Evolutionary conservation across 1,140 invertebrate genomes (phyloP).

Genomic region (Drosophila auraria): DNA sequence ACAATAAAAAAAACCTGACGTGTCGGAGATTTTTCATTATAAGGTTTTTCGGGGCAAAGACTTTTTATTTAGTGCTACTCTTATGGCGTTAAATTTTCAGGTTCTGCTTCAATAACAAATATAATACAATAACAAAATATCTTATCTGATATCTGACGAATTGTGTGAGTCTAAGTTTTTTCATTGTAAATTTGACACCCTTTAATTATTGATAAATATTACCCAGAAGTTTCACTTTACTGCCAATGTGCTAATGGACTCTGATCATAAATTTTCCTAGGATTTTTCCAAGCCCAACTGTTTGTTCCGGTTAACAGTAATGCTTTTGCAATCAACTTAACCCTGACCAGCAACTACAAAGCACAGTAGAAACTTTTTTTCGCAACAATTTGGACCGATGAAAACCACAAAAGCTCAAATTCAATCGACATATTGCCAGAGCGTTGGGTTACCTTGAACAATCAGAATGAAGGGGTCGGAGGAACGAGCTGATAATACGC

Average conservation of each 20-base stretch:
- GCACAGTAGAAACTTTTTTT: slow-evolving; percentile 12
- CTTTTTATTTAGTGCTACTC: too few species aligned
- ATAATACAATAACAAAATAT: too few species aligned
- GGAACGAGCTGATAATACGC: slow-evolving; percentile 33
- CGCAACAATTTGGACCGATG: slow-evolving; percentile 31
- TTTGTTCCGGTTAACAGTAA: slow-evolving; percentile 16
- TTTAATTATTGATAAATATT: too few species aligned
- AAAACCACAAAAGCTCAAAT: slow-evolving; percentile 44
- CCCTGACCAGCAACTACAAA: slow-evolving; percentile 31
- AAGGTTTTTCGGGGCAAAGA: background rate
- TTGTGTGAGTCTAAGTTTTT: background rate
- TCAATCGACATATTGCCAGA: slow-evolving; percentile 46
- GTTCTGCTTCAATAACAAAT: too few species aligned
- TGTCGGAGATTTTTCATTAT: background rate
- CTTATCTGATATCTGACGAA: background rate
- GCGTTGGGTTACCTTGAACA: slow-evolving; percentile 41
- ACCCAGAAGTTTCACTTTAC: slow-evolving; percentile 6
- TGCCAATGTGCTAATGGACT: slow-evolving; percentile 21
- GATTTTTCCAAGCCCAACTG: slow-evolving; percentile 5
- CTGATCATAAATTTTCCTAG: background rate
- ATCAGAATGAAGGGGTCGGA: slow-evolving; percentile 26
- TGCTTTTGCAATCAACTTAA: slow-evolving; percentile 19
- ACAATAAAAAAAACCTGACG: too few species aligned
- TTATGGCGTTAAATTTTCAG: too few species aligned
- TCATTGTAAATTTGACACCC: background rate